Percentiles rank a stretch among this genome's conserved stretches.
phyloP scores from a whole-genome alignment of 2,888 invertebrate species.

The Plutella xylostella region DNA sequence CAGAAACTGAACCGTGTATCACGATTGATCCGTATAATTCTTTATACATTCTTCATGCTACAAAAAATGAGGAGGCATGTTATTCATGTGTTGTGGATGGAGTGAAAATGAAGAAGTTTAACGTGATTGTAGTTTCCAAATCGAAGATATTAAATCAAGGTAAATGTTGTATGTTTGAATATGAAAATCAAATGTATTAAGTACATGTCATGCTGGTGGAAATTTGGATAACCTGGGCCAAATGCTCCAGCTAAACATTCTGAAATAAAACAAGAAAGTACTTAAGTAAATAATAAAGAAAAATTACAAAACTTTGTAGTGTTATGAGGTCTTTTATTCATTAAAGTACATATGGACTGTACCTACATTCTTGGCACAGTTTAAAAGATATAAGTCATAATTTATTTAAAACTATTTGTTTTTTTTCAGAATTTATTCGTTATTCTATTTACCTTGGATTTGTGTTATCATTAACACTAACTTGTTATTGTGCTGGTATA shows the following conservation, averaged over 20 bases:
- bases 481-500: constrained; percentile 70
- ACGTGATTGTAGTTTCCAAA: constrained; percentile 60
- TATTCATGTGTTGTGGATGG: constrained; percentile 77
- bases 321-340: background rate
- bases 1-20: constrained; percentile 49
- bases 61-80: constrained; percentile 73
- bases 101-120: constrained; percentile 61
- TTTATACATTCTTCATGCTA: constrained; percentile 69
- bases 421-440: constrained; percentile 61
- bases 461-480: constrained; percentile 62
- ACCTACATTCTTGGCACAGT: too few relatives aligned
- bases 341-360: background rate
- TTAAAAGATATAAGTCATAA: too few relatives aligned
- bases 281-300: too few relatives aligned
- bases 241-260: too few relatives aligned
- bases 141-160: constrained; percentile 61
- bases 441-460: constrained; percentile 71
- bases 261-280: too few relatives aligned
- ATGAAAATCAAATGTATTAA: background rate
- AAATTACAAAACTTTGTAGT: too few relatives aligned
- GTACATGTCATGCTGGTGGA: too few relatives aligned
- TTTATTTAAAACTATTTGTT: background rate
- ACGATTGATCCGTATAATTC: constrained; percentile 68
- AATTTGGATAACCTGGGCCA: too few relatives aligned
- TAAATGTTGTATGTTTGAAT: too few relatives aligned